A percentile compares a stretch with the other conserved stretches of the same genome.
Conservation (phyloP, 1,140 invertebrate genomes). For the Drosophila parvula region DNA sequence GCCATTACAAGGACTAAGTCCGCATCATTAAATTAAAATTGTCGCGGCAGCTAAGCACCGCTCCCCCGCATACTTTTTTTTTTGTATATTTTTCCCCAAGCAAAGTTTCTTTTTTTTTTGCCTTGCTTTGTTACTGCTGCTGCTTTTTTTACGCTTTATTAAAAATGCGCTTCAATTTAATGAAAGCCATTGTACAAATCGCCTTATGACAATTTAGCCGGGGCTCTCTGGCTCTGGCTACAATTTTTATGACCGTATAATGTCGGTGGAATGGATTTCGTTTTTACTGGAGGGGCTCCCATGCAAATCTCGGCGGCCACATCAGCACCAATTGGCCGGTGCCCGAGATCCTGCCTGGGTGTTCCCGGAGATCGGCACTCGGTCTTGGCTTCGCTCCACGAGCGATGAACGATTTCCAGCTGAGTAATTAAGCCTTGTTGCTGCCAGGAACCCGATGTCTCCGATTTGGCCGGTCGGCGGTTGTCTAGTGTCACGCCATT, state of each 20-base stretch:
- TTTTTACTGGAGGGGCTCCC: conserved; percentile 48
- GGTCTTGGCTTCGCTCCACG: conserved; percentile 5
- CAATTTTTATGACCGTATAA: conserved; percentile 77
- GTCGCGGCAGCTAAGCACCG: conserved; percentile 64
- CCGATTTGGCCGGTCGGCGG: conserved; percentile 29
- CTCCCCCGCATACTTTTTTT: conserved; percentile 2
- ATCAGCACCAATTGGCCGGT: conserved; percentile 46
- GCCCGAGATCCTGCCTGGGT: conserved; percentile 66
- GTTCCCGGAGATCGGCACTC: conserved; percentile 63
- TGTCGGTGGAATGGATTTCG: conserved; percentile 71
- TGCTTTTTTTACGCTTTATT: conserved; percentile 69
- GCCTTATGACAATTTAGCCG: conserved; percentile 80
- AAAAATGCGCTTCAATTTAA: conserved; percentile 79
- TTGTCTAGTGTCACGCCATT: conserved; percentile 82
- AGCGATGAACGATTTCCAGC: conserved; percentile 73
- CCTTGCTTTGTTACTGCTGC: background rate
- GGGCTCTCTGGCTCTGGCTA: conserved; percentile 46
- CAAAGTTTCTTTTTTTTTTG: conserved; percentile 54
- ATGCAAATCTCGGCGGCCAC: conserved; percentile 68
- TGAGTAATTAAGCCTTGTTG: conserved; percentile 81
- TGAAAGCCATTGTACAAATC: conserved; percentile 79
- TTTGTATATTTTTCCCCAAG: conserved; percentile 25
- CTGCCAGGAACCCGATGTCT: conserved; percentile 31
- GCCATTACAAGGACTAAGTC: conserved; percentile 82
- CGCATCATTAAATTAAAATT: conserved; percentile 82